A percentile compares a stretch with the other conserved stretches of the same genome.
Conservation (phyloP, 2,113 vertebrate genomes). For the Eudorcas thomsonii region DNA sequence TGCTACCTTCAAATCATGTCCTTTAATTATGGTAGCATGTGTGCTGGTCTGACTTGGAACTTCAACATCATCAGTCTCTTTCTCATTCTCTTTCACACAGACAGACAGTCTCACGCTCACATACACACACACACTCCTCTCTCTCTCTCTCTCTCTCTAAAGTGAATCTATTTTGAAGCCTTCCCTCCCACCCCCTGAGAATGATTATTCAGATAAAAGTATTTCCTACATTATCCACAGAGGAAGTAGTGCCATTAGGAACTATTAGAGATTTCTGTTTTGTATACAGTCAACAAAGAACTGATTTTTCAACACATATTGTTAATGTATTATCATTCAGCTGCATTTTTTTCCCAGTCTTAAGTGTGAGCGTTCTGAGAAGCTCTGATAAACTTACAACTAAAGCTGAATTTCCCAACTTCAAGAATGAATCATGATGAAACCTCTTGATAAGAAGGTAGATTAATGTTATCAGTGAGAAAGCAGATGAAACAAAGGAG, state of each 20-base stretch:
- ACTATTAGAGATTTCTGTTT: conserved; percentile 59
- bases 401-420: conserved; percentile 30
- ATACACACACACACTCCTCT: not conserved
- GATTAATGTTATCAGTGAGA: not conserved
- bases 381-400: not conserved
- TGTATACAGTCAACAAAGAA: conserved; percentile 45
- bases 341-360: conserved; percentile 51
- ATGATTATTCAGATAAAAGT: conserved; percentile 65
- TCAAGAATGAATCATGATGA: conserved; percentile 33
- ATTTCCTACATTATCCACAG: conserved; percentile 62
- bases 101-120: not conserved
- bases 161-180: conserved; percentile 45
- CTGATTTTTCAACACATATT: conserved; percentile 59
- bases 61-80: not conserved
- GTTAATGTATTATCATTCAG: conserved; percentile 39
- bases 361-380: conserved; percentile 34
- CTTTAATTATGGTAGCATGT: not conserved
- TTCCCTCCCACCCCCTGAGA: not conserved
- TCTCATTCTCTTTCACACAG: not conserved
- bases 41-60: not conserved
- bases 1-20: not conserved
- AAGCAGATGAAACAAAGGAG: not conserved
- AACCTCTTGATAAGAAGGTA: conserved; percentile 22
- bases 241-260: conserved; percentile 60
- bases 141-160: not conserved